Conservation (phyloP, 2,113 vertebrate genomes). For the Heloderma charlesbogerti region DNA sequence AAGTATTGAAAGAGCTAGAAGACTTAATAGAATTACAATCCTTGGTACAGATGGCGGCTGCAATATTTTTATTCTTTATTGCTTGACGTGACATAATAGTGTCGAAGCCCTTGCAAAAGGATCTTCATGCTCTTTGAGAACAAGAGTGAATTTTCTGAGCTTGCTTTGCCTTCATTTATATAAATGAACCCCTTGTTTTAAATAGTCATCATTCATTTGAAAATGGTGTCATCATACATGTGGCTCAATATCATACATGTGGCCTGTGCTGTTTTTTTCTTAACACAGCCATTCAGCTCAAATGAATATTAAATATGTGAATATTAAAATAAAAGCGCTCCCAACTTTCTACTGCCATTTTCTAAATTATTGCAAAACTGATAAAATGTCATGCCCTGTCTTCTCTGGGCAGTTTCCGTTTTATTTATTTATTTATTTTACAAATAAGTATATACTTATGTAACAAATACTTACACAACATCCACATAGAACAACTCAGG, state of each 20-base stretch:
- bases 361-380: background rate
- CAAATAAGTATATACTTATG: background rate
- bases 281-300: background rate
- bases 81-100: background rate
- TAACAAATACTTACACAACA: background rate
- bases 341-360: background rate
- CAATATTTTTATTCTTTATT: background rate
- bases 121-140: background rate
- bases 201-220: background rate
- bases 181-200: background rate
- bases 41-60: background rate
- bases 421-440: background rate
- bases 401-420: conserved; percentile 21
- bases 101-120: background rate
- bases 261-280: background rate
- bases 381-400: conserved; percentile 13
- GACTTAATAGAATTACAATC: background rate
- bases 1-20: background rate
- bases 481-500: background rate
- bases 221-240: background rate
- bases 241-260: background rate
- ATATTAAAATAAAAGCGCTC: background rate
- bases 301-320: background rate
- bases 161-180: background rate
- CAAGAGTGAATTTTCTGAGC: background rate